Evolutionary conservation across 2,113 vertebrate genomes (phyloP), one percentile per base, ranked within the genome.

Genomic region (Sardina pilchardus): DNA sequence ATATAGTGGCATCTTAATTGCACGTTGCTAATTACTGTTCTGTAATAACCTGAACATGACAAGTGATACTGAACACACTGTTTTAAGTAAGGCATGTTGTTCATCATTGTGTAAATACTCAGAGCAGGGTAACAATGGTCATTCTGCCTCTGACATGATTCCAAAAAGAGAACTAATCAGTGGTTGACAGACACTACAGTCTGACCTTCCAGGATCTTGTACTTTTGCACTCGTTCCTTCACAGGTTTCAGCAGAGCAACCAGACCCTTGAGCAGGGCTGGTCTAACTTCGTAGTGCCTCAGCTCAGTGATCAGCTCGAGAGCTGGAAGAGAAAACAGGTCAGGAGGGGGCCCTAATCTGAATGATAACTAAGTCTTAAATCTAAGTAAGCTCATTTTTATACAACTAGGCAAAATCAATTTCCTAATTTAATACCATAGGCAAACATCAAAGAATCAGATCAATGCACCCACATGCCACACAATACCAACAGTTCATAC

Each of bases 241-340:
- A 89, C 14, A 0, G 95, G 94, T 30, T 87, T 95, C 86, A 98
- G 93, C 30, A 96, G 88, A 0, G 81, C 83, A 81, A 97, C 93
- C 0, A 98, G 91, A 83, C 95, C 93, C 24, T 88, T 88, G 50
- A 98, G 94, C 47, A 98, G 90, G 0, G 83, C 36, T 0, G 87
- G 30, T 50, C 88, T 95, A n/a, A 96, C 88, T 1, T 94, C 92
- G 0, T 87, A 94, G 81, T 87, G 63, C 91, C 89, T 93, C 12
- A 97, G 93, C 24, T 92, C 93, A 88, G 88, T 92, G 83, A 97
- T 96, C 48, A 97, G 89, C 86, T 94, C 93, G 34, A 93, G 88
- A 85, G 95, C 96, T 98, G 87, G 0, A 36, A 84, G 16, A 88
- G 80, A 82, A 42, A 86, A 9, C 82, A 47, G 78, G 45, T 48